Conservation (phyloP, 2,113 vertebrate species). For the Proteles cristata region DNA sequence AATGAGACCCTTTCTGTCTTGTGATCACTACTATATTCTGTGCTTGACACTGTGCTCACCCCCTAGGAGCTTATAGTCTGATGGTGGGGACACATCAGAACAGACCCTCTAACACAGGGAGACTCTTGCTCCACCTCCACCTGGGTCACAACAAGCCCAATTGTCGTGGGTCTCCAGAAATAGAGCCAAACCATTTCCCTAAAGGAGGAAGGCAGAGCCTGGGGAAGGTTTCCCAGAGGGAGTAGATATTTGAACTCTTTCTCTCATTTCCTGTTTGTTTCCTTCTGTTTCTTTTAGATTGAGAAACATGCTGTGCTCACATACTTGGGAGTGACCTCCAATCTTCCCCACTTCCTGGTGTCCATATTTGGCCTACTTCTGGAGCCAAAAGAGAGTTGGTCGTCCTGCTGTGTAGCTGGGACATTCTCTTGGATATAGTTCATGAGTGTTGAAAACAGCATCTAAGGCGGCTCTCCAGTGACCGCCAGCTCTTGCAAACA, state of each 20-base stretch:
- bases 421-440: background rate
- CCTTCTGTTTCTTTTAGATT: background rate
- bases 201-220: background rate
- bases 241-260: background rate
- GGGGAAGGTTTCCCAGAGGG: background rate
- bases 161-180: no score
- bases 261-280: background rate
- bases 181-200: background rate
- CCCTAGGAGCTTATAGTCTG: background rate
- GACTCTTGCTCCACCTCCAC: background rate
- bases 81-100: background rate
- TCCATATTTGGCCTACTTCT: background rate
- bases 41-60: background rate
- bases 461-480: background rate
- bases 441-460: no score
- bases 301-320: background rate
- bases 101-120: background rate
- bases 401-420: background rate
- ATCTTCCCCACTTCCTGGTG: no score
- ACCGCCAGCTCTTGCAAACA: no score
- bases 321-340: no score
- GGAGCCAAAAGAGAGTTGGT: background rate
- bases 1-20: background rate
- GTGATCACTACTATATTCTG: background rate
- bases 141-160: background rate